Evolutionary conservation across 2,888 invertebrate species (phyloP).

Genomic region (Merodon equestris): DNA sequence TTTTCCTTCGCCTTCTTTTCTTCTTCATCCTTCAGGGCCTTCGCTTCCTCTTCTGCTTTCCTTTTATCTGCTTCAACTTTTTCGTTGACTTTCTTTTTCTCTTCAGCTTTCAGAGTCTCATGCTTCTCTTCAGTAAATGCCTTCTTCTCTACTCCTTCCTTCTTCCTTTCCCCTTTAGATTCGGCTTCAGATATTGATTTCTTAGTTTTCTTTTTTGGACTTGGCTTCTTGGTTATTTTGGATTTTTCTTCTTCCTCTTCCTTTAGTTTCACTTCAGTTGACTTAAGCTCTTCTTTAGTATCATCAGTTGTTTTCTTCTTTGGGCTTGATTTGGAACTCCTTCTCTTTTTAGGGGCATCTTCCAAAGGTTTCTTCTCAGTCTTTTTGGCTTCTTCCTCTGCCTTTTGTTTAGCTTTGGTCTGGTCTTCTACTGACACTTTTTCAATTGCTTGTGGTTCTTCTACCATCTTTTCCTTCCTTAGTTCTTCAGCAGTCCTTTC

Average conservation of each 20-base stretch:
- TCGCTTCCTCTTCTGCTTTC: slow-evolving; percentile 48
- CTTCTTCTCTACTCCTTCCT: slow-evolving; percentile 61
- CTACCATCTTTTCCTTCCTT: neutral
- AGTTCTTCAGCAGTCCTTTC: too few relatives aligned
- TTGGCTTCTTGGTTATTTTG: slow-evolving; percentile 29
- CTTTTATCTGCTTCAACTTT: slow-evolving; percentile 43
- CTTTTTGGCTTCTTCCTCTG: slow-evolving; percentile 2
- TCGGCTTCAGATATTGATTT: slow-evolving; percentile 36
- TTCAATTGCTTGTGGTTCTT: slow-evolving; percentile 27
- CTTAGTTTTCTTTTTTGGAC: slow-evolving; percentile 29
- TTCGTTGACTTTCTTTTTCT: slow-evolving; percentile 21
- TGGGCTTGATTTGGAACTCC: neutral
- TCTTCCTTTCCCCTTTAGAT: slow-evolving; percentile 50
- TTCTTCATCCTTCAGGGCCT: slow-evolving; percentile 12
- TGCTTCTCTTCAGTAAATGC: neutral
- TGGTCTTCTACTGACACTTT: neutral
- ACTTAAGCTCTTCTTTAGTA: neutral
- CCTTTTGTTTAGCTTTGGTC: too few relatives aligned
- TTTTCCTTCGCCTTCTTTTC: slow-evolving; percentile 25
- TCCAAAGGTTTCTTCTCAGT: slow-evolving; percentile 9
- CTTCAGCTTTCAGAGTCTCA: slow-evolving; percentile 4
- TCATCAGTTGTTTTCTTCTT: neutral
- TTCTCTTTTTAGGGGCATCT: slow-evolving; percentile 2
- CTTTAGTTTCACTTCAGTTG: slow-evolving; percentile 59
- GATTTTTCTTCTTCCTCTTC: slow-evolving; percentile 28